A percentile compares a stretch with the other conserved stretches of the same genome.
Evolutionary conservation across 1,140 invertebrate species (phyloP).

Genomic region (Aphaenogaster ashmeadi): DNA sequence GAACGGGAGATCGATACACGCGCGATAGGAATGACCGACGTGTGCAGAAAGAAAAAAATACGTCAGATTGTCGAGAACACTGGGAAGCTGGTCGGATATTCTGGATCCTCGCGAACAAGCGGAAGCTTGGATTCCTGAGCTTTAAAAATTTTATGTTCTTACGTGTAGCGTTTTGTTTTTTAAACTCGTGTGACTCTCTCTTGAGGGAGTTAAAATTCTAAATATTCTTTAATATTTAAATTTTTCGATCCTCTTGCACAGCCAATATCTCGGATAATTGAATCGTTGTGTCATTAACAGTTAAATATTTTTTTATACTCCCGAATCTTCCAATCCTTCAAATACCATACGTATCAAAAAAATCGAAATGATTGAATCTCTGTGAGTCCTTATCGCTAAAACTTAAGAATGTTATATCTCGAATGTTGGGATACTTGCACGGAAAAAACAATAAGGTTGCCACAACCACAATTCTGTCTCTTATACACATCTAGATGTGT

Average conservation of each 20-base stretch:
- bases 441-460: too few relatives aligned
- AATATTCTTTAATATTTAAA: background rate
- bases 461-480: too few relatives aligned
- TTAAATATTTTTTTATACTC: background rate
- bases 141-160: background rate
- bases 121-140: background rate
- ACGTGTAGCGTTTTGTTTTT: background rate
- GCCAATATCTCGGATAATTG: background rate
- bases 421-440: background rate
- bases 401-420: background rate
- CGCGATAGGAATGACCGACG: slow-evolving; percentile 34
- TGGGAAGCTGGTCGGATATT: slow-evolving; percentile 12
- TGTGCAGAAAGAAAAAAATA: slow-evolving; percentile 41
- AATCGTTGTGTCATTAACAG: background rate
- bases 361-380: background rate
- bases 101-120: background rate
- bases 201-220: background rate
- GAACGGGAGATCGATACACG: slow-evolving; percentile 70
- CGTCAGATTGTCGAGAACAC: slow-evolving; percentile 22
- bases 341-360: background rate
- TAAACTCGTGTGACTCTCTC: background rate
- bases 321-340: background rate
- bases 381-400: background rate
- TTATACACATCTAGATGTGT: too few relatives aligned
- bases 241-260: background rate